Conservation (phyloP, 2,888 invertebrate genomes). For the Ecdyonurus torrentis region DNA sequence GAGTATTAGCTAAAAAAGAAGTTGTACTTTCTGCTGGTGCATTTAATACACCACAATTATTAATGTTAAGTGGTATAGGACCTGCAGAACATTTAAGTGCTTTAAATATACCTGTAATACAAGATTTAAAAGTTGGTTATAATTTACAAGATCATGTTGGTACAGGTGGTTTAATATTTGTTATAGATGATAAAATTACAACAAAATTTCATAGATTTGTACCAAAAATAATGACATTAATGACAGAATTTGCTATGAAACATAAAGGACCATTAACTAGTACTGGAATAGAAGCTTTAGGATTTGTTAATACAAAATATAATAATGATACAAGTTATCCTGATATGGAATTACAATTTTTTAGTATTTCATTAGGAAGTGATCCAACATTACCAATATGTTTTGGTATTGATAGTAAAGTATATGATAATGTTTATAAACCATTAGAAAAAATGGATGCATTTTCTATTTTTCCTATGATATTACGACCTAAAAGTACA, state of each 20-base stretch:
- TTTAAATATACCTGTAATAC: too few species aligned
- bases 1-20: too few species aligned
- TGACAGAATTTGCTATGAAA: too few species aligned
- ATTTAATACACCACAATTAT: too few species aligned
- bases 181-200: conserved; percentile 23
- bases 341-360: conserved; percentile 45
- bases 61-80: too few species aligned
- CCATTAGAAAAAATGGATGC: conserved; percentile 33
- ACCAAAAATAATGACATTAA: too few species aligned
- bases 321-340: conserved; percentile 38
- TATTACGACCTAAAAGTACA: conserved; percentile 53
- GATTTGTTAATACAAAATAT: conserved; percentile 41
- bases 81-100: too few species aligned
- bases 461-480: conserved; percentile 46
- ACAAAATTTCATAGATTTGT: too few species aligned
- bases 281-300: conserved; percentile 48
- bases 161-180: conserved; percentile 42
- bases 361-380: conserved; percentile 33
- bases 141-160: conserved; percentile 53
- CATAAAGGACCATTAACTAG: conserved; percentile 31
- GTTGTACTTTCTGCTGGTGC: too few species aligned
- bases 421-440: conserved; percentile 27
- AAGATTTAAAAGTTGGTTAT: conserved; percentile 44
- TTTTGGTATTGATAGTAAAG: conserved; percentile 31
- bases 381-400: conserved; percentile 32